These are phyloP conservation scores for Halesus radiatus DNA, from an alignment of 1,140 invertebrate genomes.

Conservation along the genomic window DNA sequence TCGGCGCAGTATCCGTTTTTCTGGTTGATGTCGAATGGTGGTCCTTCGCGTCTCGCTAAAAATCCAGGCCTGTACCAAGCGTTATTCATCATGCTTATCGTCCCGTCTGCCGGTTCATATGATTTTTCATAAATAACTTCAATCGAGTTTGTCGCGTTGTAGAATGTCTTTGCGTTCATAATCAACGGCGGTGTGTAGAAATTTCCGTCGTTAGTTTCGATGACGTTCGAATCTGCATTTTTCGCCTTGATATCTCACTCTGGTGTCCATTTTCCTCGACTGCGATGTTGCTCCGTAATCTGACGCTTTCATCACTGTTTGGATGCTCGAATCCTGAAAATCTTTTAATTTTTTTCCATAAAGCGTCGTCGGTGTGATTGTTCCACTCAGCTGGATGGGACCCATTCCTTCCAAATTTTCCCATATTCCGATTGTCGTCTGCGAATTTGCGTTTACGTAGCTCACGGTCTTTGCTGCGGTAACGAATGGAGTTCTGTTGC, in stretches of 20 bases:
- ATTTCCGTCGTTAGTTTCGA: not conserved
- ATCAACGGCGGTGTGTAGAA: not conserved
- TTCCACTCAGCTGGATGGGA: not conserved
- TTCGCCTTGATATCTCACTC: too few relatives aligned
- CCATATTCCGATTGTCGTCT: conserved; percentile 3
- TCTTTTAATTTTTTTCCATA: not conserved
- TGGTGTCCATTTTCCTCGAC: not conserved
- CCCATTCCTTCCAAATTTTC: not conserved
- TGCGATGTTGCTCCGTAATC: not conserved
- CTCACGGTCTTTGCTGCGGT: not conserved
- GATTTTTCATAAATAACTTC: not conserved
- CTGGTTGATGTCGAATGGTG: not conserved
- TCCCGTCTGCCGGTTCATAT: not conserved
- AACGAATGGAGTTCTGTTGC: not conserved
- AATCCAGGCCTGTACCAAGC: not conserved
- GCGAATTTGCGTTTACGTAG: not conserved
- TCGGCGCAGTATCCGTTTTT: not conserved
- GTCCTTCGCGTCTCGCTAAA: not conserved
- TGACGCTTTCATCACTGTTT: not conserved
- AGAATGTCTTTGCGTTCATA: not conserved
- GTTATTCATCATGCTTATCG: not conserved
- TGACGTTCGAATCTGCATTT: too few relatives aligned
- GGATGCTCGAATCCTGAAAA: not conserved
- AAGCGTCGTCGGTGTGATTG: not conserved
- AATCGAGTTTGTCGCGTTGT: not conserved